Evolutionary conservation across 2,888 invertebrate species (phyloP), one percentile per base, ranked within the genome.

Genomic region (Pandemis cinnamomeana): DNA sequence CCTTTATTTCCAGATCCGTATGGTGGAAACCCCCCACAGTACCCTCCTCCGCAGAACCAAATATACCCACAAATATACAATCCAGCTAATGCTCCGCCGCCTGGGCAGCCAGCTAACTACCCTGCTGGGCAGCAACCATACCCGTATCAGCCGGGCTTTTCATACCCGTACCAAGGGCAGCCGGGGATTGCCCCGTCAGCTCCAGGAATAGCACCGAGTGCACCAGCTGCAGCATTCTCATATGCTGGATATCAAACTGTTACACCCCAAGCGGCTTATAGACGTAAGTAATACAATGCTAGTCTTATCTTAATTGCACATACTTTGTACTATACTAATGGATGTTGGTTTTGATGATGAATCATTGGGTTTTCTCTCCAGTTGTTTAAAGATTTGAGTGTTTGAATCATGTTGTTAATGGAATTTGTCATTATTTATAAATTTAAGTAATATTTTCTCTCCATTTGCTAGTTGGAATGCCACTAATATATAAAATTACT

Each of bases 31-130:
- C 84, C 84, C 10, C 87, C 85, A 5, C 90, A 91, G 53, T 89
- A 90, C 76, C 91, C 90, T 0, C 58, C 76, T 5, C 89, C 89
- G 44, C 87, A 87, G 1, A 89, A 87, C 75, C 87, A 87, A 51
- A 87, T 91, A 4, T 92, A 92, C 78, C 91, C 92, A 6, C 88
- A 90, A 68, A 78, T 90, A 44, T 88, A 87, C 75, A 88, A 88
- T 70, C 86, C 85, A 11, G 82, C 83, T 7, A 89, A 89, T 80
- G 86, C 87, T 1, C 87, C 87, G 0, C 83, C 85, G 11, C 76
- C 78, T 1, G 77, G 74, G 0, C 75, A 72, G n/a, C 71, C 71
- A 1, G 64, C 70, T 81, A 80, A 48, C 48, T 66, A 13, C 78
- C 79, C 64, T 11, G 70, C 73, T 15, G 60, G 66, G 51, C 73